A percentile compares a stretch with the other conserved stretches of the same genome.
phyloP scores from a whole-genome alignment of 2,888 invertebrate genomes.

The Dolichopus griseipennis region DNA sequence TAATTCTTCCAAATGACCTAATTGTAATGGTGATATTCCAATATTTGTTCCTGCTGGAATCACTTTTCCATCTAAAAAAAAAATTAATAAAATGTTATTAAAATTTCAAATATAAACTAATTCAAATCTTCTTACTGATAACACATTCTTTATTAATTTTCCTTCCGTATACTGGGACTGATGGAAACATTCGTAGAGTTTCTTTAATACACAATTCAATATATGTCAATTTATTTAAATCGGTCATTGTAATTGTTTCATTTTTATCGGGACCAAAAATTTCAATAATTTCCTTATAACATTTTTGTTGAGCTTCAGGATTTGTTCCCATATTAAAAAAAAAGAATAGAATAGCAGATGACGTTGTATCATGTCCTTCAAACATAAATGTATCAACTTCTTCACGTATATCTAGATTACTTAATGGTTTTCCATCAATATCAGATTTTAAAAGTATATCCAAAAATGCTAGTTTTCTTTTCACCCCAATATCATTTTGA shows the following conservation, averaged over 20 bases:
- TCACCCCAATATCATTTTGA: conserved; percentile 44
- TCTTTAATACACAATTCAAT: conserved; percentile 41
- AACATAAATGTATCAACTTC: conserved; percentile 70
- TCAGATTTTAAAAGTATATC: conserved; percentile 56
- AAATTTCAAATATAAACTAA: not conserved
- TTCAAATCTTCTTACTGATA: conserved; percentile 32
- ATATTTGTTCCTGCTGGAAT: conserved; percentile 40
- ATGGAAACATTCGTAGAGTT: conserved; percentile 38
- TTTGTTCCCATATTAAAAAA: conserved; percentile 45
- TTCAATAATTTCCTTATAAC: conserved; percentile 42
- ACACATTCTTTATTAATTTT: conserved; percentile 36
- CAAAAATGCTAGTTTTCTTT: conserved; percentile 57
- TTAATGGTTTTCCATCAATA: conserved; percentile 50
- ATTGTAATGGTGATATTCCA: conserved; percentile 34
- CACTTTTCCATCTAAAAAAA: conserved; percentile 35
- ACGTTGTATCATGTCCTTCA: conserved; percentile 51
- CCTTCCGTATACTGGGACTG: conserved; percentile 39
- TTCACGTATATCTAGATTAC: conserved; percentile 53
- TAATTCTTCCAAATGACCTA: conserved; percentile 34
- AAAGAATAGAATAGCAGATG: conserved; percentile 46
- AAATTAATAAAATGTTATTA: not conserved
- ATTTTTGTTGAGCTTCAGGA: conserved; percentile 45
- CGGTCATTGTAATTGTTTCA: conserved; percentile 34
- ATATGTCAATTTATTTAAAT: conserved; percentile 36
- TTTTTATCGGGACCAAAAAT: conserved; percentile 38